Evolutionary conservation across 1,140 invertebrate species (phyloP).

Genomic region (Eurytemora carolleeae): DNA sequence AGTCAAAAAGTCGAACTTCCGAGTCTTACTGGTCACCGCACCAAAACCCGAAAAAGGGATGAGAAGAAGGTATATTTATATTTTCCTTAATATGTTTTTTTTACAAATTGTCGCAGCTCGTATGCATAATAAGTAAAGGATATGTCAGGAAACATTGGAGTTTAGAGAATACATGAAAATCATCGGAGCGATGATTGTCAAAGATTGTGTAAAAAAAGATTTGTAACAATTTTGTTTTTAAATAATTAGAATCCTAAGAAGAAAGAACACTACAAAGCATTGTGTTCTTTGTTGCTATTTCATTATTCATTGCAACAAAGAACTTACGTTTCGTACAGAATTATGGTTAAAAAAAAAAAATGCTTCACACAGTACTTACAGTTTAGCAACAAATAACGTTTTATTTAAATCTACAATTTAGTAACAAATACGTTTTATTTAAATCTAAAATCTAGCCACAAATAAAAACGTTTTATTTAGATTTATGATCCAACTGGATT

Average conservation of each 20-base stretch:
- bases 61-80: conserved; percentile 22
- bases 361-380: background rate
- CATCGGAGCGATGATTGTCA: no score
- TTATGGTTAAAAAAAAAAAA: background rate
- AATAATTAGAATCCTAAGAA: no score
- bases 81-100: conserved; percentile 8
- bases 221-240: no score
- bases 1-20: conserved; percentile 13
- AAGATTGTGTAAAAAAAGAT: no score
- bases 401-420: background rate
- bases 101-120: background rate
- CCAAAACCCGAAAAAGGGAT: conserved; percentile 99
- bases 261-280: no score
- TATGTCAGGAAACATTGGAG: background rate
- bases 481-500: conserved; percentile 83
- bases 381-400: background rate
- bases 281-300: no score
- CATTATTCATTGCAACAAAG: no score
- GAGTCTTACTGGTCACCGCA: conserved; percentile 59
- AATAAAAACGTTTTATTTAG: background rate
- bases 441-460: background rate
- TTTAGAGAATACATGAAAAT: background rate
- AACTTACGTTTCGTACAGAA: background rate
- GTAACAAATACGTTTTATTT: background rate
- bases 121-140: background rate